A percentile compares a stretch with the other conserved stretches of the same genome.
phyloP scores from a whole-genome alignment of 2,797 vertebrate species.

The Sebastes melanostomus region DNA sequence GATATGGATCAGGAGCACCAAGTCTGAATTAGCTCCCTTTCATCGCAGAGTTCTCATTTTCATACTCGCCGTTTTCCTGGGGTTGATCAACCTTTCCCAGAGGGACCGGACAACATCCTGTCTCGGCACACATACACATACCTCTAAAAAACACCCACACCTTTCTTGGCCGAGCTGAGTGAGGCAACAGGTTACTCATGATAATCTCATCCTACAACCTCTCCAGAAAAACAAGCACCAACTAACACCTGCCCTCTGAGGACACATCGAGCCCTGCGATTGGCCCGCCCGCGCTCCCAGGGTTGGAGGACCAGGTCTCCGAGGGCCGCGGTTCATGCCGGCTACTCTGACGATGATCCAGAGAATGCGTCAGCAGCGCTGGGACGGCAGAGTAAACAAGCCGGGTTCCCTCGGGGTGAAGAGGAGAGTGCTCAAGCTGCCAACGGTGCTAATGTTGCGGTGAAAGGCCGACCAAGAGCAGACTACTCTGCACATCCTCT shows the following conservation, averaged over 20 bases:
- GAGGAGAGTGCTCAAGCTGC: constrained; percentile 27
- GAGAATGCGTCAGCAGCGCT: constrained; percentile 72
- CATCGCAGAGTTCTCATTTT: neutral
- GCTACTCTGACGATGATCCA: constrained; percentile 61
- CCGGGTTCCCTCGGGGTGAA: constrained; percentile 57
- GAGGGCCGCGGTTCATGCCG: constrained; percentile 42
- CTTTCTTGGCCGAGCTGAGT: constrained; percentile 38
- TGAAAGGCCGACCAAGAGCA: constrained; percentile 10
- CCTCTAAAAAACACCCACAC: constrained; percentile 20
- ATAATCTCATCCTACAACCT: constrained; percentile 71
- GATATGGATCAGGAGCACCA: neutral
- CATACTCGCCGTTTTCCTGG: neutral
- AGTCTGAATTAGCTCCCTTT: neutral
- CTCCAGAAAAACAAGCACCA: constrained; percentile 75
- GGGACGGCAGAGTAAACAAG: constrained; percentile 76
- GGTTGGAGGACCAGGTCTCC: constrained; percentile 43
- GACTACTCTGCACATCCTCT: neutral
- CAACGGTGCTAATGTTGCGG: constrained; percentile 38
- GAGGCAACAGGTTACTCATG: constrained; percentile 69
- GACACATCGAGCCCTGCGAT: constrained; percentile 53
- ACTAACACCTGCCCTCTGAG: constrained; percentile 61
- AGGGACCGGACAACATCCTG: constrained; percentile 33
- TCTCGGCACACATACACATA: neutral
- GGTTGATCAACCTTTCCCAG: neutral
- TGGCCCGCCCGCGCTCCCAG: constrained; percentile 56